Percentiles rank a stretch among this genome's conserved stretches.
phyloP scores from a whole-genome alignment of 2,888 invertebrate genomes.

The Dusona sp. region DNA sequence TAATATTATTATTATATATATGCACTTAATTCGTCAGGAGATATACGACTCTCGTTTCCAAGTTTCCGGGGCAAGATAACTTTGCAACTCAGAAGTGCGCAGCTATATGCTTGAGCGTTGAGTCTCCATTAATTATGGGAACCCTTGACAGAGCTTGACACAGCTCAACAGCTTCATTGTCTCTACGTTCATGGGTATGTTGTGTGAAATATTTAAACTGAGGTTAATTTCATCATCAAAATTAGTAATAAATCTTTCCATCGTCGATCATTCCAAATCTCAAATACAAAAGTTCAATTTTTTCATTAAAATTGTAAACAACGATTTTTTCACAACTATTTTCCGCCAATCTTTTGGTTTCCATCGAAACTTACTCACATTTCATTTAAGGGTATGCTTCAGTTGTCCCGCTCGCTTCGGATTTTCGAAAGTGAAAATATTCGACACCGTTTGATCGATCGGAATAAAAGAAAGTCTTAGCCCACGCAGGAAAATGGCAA shows the following conservation, averaged over 20 bases:
- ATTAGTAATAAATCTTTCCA: neutral
- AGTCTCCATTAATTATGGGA: conserved; percentile 5
- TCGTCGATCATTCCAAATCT: neutral
- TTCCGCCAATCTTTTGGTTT: neutral
- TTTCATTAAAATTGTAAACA: neutral
- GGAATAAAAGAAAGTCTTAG: too few relatives aligned
- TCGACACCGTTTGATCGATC: too few relatives aligned
- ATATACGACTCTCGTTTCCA: conserved; percentile 1
- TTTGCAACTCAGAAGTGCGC: neutral
- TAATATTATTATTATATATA: neutral
- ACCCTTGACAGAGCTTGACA: neutral
- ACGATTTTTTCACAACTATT: too few relatives aligned
- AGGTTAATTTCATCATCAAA: neutral
- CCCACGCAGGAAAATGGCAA: too few relatives aligned
- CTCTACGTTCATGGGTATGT: neutral
- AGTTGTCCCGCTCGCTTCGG: too few relatives aligned
- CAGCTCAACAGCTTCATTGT: neutral
- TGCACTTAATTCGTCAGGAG: neutral
- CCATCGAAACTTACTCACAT: neutral
- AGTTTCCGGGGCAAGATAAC: conserved; percentile 19
- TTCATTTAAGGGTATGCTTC: too few relatives aligned
- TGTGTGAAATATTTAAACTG: neutral
- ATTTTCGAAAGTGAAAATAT: too few relatives aligned
- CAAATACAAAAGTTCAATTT: neutral
- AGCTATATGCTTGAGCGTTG: conserved; percentile 14